phyloP scores from a whole-genome alignment of 2,888 invertebrate species.

The Arge pagana region DNA sequence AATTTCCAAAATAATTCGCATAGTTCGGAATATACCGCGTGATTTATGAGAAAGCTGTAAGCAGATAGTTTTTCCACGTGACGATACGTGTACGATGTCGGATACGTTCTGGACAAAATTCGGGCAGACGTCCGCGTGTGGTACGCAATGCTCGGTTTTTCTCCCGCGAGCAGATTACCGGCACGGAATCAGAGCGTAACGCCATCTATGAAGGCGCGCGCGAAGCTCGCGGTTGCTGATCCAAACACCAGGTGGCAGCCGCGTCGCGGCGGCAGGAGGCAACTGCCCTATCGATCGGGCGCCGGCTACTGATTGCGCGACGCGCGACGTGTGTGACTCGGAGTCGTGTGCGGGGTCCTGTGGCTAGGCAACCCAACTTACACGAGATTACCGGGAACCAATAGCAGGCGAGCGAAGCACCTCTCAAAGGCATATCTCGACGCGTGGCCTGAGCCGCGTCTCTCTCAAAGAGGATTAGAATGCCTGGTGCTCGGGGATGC shows the following conservation, averaged over 20 bases:
- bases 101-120: no score
- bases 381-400: conserved; percentile 54
- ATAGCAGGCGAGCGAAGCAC: conserved; percentile 46
- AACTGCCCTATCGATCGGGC: conserved; percentile 56
- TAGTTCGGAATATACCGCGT: no score
- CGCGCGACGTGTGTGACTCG: conserved; percentile 41
- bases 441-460: conserved; percentile 49
- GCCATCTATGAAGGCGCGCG: conserved; percentile 4
- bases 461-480: conserved; percentile 56
- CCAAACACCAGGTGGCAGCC: conserved; percentile 39
- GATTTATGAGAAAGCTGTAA: no score
- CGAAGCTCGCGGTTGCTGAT: conserved; percentile 8
- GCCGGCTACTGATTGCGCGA: conserved; percentile 21
- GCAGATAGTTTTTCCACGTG: no score
- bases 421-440: conserved; percentile 54
- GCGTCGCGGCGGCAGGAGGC: conserved; percentile 51
- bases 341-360: conserved; percentile 44
- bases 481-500: conserved; percentile 48
- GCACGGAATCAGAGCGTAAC: conserved; percentile 6
- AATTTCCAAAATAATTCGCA: no score
- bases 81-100: no score
- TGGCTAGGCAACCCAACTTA: conserved; percentile 56
- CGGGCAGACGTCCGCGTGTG: no score
- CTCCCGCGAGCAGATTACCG: not conserved
- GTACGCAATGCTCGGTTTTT: no score